Evolutionary conservation across 2,113 vertebrate genomes (phyloP).

Genomic region (Felis chaus): DNA sequence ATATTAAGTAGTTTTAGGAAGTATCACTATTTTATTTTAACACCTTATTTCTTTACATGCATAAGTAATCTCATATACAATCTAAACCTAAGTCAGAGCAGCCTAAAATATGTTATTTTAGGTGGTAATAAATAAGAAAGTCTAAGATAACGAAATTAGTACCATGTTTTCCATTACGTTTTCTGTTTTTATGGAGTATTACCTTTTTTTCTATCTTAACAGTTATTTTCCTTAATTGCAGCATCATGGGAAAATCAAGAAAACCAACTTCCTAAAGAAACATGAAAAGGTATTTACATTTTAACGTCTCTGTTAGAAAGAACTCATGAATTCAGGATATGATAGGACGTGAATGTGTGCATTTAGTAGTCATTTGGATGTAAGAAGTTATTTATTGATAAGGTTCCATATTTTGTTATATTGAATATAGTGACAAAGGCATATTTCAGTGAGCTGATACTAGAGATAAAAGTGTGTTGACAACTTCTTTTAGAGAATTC

Average conservation of each 20-base stretch:
- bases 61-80: not conserved
- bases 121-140: not conserved
- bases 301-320: conserved; percentile 43
- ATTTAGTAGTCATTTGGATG: not conserved
- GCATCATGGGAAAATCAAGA: conserved; percentile 97
- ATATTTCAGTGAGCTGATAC: not conserved
- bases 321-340: conserved; percentile 13
- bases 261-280: conserved; percentile 95
- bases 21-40: conserved; percentile 43
- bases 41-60: not conserved
- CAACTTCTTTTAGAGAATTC: not conserved
- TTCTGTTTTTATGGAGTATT: conserved; percentile 31
- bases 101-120: conserved; percentile 44
- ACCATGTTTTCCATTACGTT: not conserved
- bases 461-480: not conserved
- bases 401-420: not conserved
- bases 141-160: not conserved
- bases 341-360: not conserved
- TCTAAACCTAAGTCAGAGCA: not conserved
- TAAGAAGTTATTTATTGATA: not conserved
- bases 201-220: conserved; percentile 1
- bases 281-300: conserved; percentile 92
- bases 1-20: conserved; percentile 40
- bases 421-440: not conserved
- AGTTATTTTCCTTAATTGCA: conserved; percentile 78